Evolutionary conservation across 2,888 invertebrate genomes (phyloP).

Genomic region (Trichacis sp.): DNA sequence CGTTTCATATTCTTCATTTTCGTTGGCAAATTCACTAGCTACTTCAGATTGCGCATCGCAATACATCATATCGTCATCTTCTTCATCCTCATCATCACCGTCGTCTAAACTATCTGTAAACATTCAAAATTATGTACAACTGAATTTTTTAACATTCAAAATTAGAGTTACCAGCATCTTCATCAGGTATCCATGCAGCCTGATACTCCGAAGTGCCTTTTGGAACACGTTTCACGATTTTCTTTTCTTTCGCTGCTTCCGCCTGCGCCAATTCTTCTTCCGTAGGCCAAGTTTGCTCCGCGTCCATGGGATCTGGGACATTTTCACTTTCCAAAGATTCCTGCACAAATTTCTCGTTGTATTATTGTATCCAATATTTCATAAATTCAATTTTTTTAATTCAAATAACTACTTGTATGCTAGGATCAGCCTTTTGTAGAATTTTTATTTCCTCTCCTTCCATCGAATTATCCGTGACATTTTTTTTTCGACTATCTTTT

Average conservation of each 20-base stretch:
- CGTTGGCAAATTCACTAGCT: slow-evolving; percentile 69
- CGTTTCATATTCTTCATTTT: slow-evolving; percentile 78
- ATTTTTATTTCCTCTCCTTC: slow-evolving; percentile 67
- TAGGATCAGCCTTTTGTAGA: slow-evolving; percentile 75
- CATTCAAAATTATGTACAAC: no score
- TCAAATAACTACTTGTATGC: slow-evolving; percentile 71
- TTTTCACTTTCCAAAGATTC: slow-evolving; percentile 84
- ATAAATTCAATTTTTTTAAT: slow-evolving; percentile 21
- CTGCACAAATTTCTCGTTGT: slow-evolving; percentile 55
- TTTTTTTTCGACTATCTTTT: slow-evolving; percentile 61
- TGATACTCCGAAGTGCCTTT: slow-evolving; percentile 98
- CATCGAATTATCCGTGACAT: slow-evolving; percentile 33
- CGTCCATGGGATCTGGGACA: slow-evolving; percentile 90
- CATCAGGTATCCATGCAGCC: slow-evolving; percentile 91
- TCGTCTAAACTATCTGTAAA: not conserved
- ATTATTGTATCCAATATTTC: no score
- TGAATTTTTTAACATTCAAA: slow-evolving; percentile 16
- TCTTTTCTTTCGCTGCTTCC: slow-evolving; percentile 74
- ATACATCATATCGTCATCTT: slow-evolving; percentile 68
- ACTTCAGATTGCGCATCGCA: slow-evolving; percentile 57
- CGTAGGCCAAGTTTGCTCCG: slow-evolving; percentile 97
- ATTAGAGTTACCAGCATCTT: slow-evolving; percentile 69
- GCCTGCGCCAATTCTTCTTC: slow-evolving; percentile 88
- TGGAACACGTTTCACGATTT: slow-evolving; percentile 84
- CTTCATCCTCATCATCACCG: slow-evolving; percentile 48